phyloP scores from a whole-genome alignment of 2,113 vertebrate species.

The Rhinolophus ferrumequinum region DNA sequence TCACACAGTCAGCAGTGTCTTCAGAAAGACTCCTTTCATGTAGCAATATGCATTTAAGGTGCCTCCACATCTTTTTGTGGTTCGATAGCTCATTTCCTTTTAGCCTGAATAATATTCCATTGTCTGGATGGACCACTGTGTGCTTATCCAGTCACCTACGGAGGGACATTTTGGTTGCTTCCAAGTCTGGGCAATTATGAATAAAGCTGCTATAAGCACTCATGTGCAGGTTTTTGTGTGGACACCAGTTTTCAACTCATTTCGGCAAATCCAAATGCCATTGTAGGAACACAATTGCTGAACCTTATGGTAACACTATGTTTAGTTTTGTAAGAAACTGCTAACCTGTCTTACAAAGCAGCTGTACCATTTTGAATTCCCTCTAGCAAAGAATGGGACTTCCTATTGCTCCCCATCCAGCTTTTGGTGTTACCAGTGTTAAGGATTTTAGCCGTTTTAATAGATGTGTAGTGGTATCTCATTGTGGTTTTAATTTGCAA shows the following conservation, averaged over 20 bases:
- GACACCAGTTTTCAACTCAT: not conserved
- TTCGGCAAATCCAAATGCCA: not conserved
- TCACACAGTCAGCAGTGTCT: not conserved
- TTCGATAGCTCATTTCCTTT: not conserved
- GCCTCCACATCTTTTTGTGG: not conserved
- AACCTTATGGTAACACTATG: not conserved
- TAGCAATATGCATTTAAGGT: not conserved
- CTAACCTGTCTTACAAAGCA: not conserved
- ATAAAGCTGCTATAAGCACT: not conserved
- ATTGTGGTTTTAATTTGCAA: not conserved
- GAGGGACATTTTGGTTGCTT: not conserved
- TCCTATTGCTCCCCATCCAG: not conserved
- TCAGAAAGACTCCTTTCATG: not conserved
- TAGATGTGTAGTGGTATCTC: not conserved
- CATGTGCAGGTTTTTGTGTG: not conserved
- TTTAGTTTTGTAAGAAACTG: not conserved
- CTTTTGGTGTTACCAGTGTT: not conserved
- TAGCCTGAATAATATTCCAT: not conserved
- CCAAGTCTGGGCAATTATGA: not conserved
- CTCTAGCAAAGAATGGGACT: not conserved
- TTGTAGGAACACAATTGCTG: not conserved
- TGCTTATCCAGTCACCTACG: not conserved
- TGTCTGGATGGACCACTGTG: not conserved
- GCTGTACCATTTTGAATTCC: not conserved
- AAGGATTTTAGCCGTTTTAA: not conserved